Evolutionary conservation across 2,888 invertebrate genomes (phyloP).

Genomic region (Amblyjoppa proteus): DNA sequence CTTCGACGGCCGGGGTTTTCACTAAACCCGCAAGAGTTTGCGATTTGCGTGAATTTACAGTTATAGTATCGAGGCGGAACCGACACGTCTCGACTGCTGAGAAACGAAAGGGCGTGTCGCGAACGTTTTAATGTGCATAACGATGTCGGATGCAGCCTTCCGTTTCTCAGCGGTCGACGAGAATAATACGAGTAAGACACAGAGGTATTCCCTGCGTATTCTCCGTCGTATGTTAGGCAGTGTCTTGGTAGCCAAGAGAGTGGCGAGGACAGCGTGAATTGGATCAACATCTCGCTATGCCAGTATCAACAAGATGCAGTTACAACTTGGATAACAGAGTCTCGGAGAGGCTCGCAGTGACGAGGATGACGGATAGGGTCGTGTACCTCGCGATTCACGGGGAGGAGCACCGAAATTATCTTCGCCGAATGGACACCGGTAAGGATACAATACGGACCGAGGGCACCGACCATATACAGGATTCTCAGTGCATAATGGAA

Average conservation of each 20-base stretch:
- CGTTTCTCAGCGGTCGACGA: neutral
- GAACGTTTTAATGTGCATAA: neutral
- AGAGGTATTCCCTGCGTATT: constrained; percentile 14
- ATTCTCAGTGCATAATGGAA: neutral
- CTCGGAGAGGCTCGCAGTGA: constrained; percentile 17
- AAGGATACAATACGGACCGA: neutral
- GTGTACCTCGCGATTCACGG: constrained; percentile 58
- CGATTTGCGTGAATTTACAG: constrained; percentile 32
- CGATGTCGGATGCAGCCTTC: neutral
- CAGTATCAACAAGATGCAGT: constrained; percentile 80
- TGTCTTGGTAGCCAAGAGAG: constrained; percentile 36
- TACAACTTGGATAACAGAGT: constrained; percentile 64
- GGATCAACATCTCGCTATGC: constrained; percentile 78
- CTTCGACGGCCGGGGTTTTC: neutral
- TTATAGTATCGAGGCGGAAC: constrained; percentile 29
- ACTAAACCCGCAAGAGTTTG: neutral
- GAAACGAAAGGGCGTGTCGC: neutral
- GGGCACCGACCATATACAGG: neutral
- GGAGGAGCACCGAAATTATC: constrained; percentile 11
- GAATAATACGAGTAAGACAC: constrained; percentile 7
- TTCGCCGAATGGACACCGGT: neutral
- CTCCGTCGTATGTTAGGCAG: constrained; percentile 32
- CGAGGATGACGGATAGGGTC: constrained; percentile 70
- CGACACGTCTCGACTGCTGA: constrained; percentile 21
- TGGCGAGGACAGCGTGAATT: constrained; percentile 70